Base-by-base conservation (phyloP, 2,888 invertebrate species). In the Subacronicta megacephala region DNA sequence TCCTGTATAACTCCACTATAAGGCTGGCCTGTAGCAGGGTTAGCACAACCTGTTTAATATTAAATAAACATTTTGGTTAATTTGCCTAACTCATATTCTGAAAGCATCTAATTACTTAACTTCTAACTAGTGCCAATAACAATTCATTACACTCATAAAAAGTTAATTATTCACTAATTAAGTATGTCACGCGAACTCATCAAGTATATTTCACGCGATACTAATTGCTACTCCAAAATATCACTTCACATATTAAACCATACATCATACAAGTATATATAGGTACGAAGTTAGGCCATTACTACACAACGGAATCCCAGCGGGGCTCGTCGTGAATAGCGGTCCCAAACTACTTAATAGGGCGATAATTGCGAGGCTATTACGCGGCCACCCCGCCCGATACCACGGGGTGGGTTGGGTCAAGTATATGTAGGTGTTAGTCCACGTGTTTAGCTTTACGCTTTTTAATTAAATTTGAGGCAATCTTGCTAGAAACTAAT, bases 281-380 rank as follows among this genome's bases (percentile, higher is more conserved):
- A 60, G n/a, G n/a, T 61, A 63, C 43, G 52, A 64, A 64, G 44
- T 70, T 65, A 23, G 49, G 41, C 49, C 59, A 73, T 75, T 51
- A 72, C 43, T 52, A 26, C 53, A 68, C 64, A 69, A 68, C 62
- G 68, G 51, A 46, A 54, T 73, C 74, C 70, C 71, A 73, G 69
- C 61, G 68, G 75, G 76, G 72, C 83, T 57, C 84, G 80, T 75
- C 76, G 73, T 72, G 75, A 80, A 85, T 82, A 72, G 81, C 77
- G 80, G 80, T 78, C 84, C 87, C 80, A 82, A 91, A 92, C 90
- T 91, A 89, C 87, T 92, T 92, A 93, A 92, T 93, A 90, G 90
- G 87, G 89, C 82, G 91, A 92, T 92, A 93, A 93, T 93, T 93
- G 90, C 76, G 78, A 58, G 76, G 81, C 87, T 81, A 90, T 91